phyloP scores from a whole-genome alignment of 2,797 vertebrate species.

The Thamnophis elegans region DNA sequence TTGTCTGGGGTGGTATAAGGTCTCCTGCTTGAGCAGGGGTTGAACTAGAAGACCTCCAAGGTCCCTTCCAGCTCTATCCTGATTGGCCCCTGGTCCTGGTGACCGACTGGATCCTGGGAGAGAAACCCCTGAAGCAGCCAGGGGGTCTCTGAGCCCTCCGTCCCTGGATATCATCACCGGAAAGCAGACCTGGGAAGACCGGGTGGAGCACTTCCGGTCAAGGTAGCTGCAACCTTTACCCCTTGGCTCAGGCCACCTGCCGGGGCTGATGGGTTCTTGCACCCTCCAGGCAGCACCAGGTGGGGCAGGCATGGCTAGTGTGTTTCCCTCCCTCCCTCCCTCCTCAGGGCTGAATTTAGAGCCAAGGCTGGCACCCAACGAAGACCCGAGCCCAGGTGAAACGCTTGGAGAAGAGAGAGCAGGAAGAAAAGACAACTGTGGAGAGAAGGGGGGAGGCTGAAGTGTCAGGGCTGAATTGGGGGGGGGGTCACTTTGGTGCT shows the following conservation, averaged over 20 bases:
- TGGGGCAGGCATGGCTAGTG: constrained; percentile 52
- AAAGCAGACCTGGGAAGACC: constrained; percentile 45
- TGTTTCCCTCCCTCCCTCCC: constrained; percentile 29
- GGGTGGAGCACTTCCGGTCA: constrained; percentile 48
- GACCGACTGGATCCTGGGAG: constrained; percentile 12
- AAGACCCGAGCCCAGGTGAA: constrained; percentile 54
- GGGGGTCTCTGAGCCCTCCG: constrained; percentile 55
- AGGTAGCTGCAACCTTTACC: constrained; percentile 60
- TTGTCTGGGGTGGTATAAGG: too few species aligned
- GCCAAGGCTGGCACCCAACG: constrained; percentile 51
- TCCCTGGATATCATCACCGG: constrained; percentile 26
- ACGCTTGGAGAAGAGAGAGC: constrained; percentile 53
- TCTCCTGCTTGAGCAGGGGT: too few species aligned
- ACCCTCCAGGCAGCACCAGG: constrained; percentile 42
- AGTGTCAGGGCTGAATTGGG: too few species aligned
- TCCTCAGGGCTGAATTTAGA: constrained; percentile 35
- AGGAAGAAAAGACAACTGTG: constrained; percentile 52
- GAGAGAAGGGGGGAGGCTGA: too few species aligned
- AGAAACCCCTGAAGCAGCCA: constrained; percentile 23
- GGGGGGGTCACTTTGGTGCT: too few species aligned
- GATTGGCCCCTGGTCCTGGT: not conserved
- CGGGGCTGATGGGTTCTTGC: constrained; percentile 56
- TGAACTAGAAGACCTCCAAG: too few species aligned
- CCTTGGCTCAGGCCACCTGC: constrained; percentile 67
- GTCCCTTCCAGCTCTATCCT: too few species aligned